Evolutionary conservation across 2,797 vertebrate genomes (phyloP).

Genomic region (Rhabdomys pumilio): DNA sequence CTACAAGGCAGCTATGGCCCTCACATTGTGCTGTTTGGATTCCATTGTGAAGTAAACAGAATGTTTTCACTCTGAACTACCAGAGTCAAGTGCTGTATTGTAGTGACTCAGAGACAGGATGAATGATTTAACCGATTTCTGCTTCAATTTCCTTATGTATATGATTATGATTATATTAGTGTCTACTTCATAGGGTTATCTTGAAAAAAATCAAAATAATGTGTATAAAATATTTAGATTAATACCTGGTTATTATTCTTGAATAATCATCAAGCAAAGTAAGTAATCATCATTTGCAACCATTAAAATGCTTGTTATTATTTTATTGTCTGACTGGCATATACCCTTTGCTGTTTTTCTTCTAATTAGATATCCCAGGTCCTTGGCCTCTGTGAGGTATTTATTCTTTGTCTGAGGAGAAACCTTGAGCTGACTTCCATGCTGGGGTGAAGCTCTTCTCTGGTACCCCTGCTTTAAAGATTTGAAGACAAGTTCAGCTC

Average conservation of each 20-base stretch:
- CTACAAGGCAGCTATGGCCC: background rate
- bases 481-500: background rate
- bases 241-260: background rate
- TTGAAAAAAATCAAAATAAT: constrained; percentile 28
- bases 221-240: constrained; percentile 1
- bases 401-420: background rate
- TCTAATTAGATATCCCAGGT: background rate
- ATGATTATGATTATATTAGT: background rate
- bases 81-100: background rate
- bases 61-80: background rate
- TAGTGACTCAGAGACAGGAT: background rate
- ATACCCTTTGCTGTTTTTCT: background rate
- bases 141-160: constrained; percentile 6
- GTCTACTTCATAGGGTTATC: background rate
- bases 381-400: background rate
- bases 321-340: background rate
- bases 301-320: background rate
- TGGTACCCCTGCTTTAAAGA: background rate
- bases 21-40: background rate
- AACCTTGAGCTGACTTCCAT: background rate
- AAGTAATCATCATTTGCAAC: background rate
- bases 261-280: background rate
- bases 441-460: background rate
- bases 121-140: background rate
- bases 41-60: background rate